A percentile compares a stretch with the other conserved stretches of the same genome.
Conservation (phyloP, 2,888 invertebrate genomes). For the Thera obeliscata region DNA sequence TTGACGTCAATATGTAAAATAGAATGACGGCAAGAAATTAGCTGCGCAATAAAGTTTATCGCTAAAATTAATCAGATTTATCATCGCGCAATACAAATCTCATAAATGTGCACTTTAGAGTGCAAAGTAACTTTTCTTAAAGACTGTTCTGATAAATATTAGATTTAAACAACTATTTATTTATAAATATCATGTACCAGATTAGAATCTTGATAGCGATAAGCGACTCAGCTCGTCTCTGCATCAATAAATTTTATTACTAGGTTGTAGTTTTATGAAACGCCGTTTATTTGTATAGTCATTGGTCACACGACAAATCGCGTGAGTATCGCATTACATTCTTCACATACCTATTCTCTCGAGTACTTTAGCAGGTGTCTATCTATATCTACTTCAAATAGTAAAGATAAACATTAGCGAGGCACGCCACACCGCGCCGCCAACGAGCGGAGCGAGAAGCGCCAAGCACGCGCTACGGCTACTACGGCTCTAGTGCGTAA, state of each 20-base stretch:
- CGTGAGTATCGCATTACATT: slow-evolving; percentile 36
- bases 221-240: neutral
- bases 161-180: neutral
- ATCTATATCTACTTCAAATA: slow-evolving; percentile 28
- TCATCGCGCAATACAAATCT: neutral
- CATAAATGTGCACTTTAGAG: neutral
- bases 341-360: slow-evolving; percentile 24
- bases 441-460: slow-evolving; percentile 24
- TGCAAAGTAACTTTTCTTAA: neutral
- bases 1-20: too few species aligned
- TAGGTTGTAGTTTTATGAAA: neutral
- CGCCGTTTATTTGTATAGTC: slow-evolving; percentile 9
- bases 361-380: slow-evolving; percentile 13
- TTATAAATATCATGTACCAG: too few species aligned
- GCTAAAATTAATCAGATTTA: neutral
- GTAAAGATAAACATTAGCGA: slow-evolving; percentile 38
- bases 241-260: neutral
- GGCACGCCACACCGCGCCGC: slow-evolving; percentile 18
- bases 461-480: slow-evolving; percentile 29
- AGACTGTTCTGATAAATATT: neutral
- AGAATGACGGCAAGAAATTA: neutral
- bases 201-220: too few species aligned
- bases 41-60: neutral
- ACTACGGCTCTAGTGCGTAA: slow-evolving; percentile 46
- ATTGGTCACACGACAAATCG: slow-evolving; percentile 29